These are phyloP conservation scores for Ips typographus DNA, from an alignment of 1,140 invertebrate species.

Conservation along the genomic window DNA sequence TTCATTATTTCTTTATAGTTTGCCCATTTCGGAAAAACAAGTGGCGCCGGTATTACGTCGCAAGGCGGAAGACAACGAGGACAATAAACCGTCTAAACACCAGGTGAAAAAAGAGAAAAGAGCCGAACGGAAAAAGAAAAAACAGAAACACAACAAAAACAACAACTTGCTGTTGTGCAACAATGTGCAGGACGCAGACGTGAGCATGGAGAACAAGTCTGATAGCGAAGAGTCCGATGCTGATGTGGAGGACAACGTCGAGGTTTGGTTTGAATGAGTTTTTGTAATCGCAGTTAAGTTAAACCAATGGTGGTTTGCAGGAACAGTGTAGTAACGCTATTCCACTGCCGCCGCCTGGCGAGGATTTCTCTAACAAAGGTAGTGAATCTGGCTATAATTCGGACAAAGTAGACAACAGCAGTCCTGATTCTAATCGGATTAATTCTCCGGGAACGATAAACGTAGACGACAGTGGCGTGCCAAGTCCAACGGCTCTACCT, in stretches of 20 bases:
- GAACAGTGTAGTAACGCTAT: conserved; percentile 11
- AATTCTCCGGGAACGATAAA: conserved; percentile 39
- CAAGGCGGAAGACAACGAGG: conserved; percentile 55
- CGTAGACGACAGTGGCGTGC: conserved; percentile 57
- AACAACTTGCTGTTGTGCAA: conserved; percentile 19
- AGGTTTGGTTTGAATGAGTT: conserved; percentile 50
- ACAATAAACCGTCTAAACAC: conserved; percentile 64
- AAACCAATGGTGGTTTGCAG: conserved; percentile 1
- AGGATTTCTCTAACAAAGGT: conserved; percentile 50
- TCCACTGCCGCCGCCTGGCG: conserved; percentile 25
- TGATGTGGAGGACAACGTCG: conserved; percentile 77
- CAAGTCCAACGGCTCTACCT: conserved; percentile 58
- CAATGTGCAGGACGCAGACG: conserved; percentile 4
- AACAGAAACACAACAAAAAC: conserved; percentile 41
- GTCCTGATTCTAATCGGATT: conserved; percentile 44
- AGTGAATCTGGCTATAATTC: conserved; percentile 72
- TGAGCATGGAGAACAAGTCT: conserved; percentile 56
- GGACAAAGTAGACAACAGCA: conserved; percentile 58
- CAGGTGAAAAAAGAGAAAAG: conserved; percentile 69
- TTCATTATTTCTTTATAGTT: conserved; percentile 40
- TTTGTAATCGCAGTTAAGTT: not conserved
- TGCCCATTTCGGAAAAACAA: conserved; percentile 79
- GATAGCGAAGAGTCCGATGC: conserved; percentile 72
- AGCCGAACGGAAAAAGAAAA: conserved; percentile 59
- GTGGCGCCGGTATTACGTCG: conserved; percentile 58